phyloP scores from a whole-genome alignment of 1,140 invertebrate species.

The Caenorhabditis tropicalis region DNA sequence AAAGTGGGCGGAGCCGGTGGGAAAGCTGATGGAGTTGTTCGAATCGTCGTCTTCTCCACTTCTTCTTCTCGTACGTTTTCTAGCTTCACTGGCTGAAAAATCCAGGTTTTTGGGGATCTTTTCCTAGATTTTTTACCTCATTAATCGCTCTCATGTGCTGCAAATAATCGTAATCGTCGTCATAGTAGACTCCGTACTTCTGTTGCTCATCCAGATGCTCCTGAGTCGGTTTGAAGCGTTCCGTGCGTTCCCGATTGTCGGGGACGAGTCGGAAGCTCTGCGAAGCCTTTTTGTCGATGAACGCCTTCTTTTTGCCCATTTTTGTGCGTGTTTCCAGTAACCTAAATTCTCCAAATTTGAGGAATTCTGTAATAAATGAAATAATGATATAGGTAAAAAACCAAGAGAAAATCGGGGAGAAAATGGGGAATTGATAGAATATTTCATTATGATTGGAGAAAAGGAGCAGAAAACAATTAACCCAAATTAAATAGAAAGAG shows the following conservation, averaged over 20 bases:
- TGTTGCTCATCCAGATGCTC: constrained; percentile 78
- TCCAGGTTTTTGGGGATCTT: background rate
- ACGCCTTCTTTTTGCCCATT: constrained; percentile 78
- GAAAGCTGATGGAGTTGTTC: constrained; percentile 73
- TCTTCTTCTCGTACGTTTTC: constrained; percentile 73
- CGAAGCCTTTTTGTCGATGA: constrained; percentile 87
- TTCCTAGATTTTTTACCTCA: constrained; percentile 57
- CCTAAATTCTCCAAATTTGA: background rate
- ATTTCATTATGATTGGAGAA: constrained; percentile 33
- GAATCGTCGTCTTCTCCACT: constrained; percentile 65
- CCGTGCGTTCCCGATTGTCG: constrained; percentile 56
- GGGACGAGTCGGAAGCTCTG: constrained; percentile 83
- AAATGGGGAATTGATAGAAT: background rate
- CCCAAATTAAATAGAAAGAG: background rate
- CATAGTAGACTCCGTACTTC: constrained; percentile 92
- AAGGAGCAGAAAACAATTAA: constrained; percentile 16
- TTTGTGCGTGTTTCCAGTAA: background rate
- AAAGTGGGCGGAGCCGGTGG: constrained; percentile 79
- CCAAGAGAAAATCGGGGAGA: background rate
- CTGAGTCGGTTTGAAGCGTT: constrained; percentile 46
- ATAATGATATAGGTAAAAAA: background rate
- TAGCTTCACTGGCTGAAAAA: constrained; percentile 33
- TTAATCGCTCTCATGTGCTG: constrained; percentile 83
- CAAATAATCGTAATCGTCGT: constrained; percentile 94
- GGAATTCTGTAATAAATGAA: background rate